Base-by-base conservation (phyloP, 1,140 invertebrate genomes). In the Zaprionus davidi region DNA sequence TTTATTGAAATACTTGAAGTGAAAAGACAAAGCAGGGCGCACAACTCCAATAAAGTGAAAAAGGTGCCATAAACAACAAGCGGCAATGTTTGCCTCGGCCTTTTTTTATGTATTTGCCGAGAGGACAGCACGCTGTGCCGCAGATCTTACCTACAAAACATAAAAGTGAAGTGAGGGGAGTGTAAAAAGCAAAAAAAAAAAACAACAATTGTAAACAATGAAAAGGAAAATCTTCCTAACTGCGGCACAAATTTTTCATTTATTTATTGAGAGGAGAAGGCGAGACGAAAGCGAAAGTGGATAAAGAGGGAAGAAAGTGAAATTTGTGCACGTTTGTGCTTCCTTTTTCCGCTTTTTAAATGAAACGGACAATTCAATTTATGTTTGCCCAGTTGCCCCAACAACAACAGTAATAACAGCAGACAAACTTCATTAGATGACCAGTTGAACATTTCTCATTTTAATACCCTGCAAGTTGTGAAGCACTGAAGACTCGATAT, bases 361-460 rank as follows among this genome's bases (percentile, higher is more conserved):
- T 88, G 85, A 88, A 84, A 77, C 81, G 78, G 81, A 88, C 84
- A 88, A 88, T 90, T 88, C 85, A 88, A 90, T 88, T 88, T 88
- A 79, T 90, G 78, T 80, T 71, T 72, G 55, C 20, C 57, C 71
- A 81, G 75, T 70, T 71, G 46, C 11, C 63, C 71, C 63, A 68
- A 68, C 44, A 62, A 63, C 57, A 77, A 57, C 17, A 71, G 53
- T 26, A 67, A 68, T 17, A 36, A 31, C 65, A 67, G 22, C 38
- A 70, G 80, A 78, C 78, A 88, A 87, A 84, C 78, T 87, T 87
- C 68, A 88, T 87, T 87, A 88, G 78, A 64, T 60, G 51, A 65
- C 46, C 31, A 24, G 28, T 28, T 13, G 20, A 24, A 71, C 44
- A 59, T 76, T 71, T 68, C 46, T 60, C 57, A 67, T 65, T 71